Percentiles rank a stretch among this genome's conserved stretches.
Conservation (phyloP, 2,888 invertebrate genomes). For the Drosophila barbarae region DNA sequence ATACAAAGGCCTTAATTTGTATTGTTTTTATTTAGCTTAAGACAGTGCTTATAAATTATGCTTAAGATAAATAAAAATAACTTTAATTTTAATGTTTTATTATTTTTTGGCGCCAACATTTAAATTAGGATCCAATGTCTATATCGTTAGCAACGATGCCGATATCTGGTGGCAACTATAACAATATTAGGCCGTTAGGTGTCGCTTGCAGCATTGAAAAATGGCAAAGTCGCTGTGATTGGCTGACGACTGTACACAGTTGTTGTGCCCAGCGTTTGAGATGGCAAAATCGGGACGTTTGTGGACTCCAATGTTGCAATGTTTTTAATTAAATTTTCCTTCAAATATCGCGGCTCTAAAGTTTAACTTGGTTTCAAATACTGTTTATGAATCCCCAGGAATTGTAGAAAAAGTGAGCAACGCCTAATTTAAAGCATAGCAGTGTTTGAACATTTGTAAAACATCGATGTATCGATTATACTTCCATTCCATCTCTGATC, state of each 20-base stretch:
- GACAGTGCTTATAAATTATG: too few species aligned
- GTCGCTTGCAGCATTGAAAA: constrained; percentile 54
- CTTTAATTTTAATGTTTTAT: too few species aligned
- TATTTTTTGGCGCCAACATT: constrained; percentile 18
- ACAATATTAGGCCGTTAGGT: constrained; percentile 55
- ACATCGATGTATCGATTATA: constrained; percentile 9
- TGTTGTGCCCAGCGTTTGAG: constrained; percentile 7
- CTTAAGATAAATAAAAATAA: too few species aligned
- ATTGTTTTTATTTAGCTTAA: too few species aligned
- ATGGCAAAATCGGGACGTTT: not conserved
- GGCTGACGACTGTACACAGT: constrained; percentile 59
- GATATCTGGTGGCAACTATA: constrained; percentile 14
- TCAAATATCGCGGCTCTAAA: not conserved
- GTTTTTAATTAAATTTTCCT: not conserved
- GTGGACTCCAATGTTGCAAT: too few species aligned
- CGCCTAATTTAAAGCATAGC: not conserved
- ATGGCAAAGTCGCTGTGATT: constrained; percentile 68
- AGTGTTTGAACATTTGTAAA: not conserved
- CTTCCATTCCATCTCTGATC: constrained; percentile 34
- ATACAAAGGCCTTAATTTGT: too few species aligned
- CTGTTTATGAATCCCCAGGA: not conserved
- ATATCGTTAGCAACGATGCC: constrained; percentile 48
- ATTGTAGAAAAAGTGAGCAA: not conserved
- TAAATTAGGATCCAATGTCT: constrained; percentile 12
- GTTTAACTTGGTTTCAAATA: not conserved